Conservation (phyloP, 2,113 vertebrate species). For the Xiphophorus couchianus region DNA sequence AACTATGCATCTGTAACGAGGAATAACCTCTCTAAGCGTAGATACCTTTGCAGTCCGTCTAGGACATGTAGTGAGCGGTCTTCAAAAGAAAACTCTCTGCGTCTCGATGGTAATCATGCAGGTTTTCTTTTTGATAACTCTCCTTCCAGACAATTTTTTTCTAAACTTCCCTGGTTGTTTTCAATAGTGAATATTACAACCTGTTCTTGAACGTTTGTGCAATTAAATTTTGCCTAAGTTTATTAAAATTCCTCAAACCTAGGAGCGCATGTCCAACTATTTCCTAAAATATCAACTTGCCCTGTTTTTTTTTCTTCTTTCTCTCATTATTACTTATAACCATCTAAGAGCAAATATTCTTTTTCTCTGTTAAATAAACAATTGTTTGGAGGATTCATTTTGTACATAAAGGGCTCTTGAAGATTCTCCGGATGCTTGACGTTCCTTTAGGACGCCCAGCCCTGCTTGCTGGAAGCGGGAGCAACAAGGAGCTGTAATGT, state of each 20-base stretch:
- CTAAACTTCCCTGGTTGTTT: background rate
- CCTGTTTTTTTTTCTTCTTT: conserved; percentile 2
- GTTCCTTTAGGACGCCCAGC: conserved; percentile 65
- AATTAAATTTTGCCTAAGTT: conserved; percentile 12
- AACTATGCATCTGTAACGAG: too few species aligned
- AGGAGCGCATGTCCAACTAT: background rate
- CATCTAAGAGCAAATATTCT: conserved; percentile 8
- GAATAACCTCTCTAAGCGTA: too few species aligned
- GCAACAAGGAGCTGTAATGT: conserved; percentile 27
- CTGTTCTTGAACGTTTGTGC: background rate
- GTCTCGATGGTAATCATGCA: too few species aligned
- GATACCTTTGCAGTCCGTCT: too few species aligned
- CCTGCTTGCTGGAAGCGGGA: conserved; percentile 49
- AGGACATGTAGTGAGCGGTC: too few species aligned
- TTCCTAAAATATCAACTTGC: conserved; percentile 35
- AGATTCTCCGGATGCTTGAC: conserved; percentile 75
- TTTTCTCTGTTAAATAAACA: conserved; percentile 17
- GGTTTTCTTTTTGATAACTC: too few species aligned
- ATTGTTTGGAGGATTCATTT: conserved; percentile 28
- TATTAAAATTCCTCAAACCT: conserved; percentile 8
- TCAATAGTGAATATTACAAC: background rate
- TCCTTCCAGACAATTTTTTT: too few species aligned
- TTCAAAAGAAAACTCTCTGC: too few species aligned
- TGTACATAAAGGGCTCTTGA: conserved; percentile 10
- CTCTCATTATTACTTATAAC: conserved; percentile 11